Base-by-base conservation (phyloP, 2,797 vertebrate genomes). In the Cuculus canorus region DNA sequence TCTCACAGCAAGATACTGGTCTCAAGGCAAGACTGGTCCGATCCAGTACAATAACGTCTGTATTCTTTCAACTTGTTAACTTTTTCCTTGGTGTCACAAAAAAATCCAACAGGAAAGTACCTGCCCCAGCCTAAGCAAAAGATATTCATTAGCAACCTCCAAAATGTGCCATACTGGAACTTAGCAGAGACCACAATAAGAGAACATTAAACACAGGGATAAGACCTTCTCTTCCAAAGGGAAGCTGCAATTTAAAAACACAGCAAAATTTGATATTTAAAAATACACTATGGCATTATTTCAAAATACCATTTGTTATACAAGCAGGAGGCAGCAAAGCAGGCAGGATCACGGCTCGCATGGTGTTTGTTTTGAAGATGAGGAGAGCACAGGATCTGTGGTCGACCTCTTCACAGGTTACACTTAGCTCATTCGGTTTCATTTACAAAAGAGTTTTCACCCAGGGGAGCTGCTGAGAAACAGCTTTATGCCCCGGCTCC, bases 201-300 rank as follows among this genome's bases (percentile, higher is more conserved):
- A 87, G 82, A 96, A 93, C 1, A 2, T 92, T 88, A 92, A 94
- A 90, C 43, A 72, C 33, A 48, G 63, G 77, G 80, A 92, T 92
- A 90, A 92, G 96, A 77, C 24, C 61, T 88, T 84, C 71, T 73
- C 3, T 1, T 89, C 86, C 83, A 94, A 95, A 89, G 69, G 81
- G 86, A 95, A 95, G 52, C 86, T 90, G 86, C 75, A 93, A 82
- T 96, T 94, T 94, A 79, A 96, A 96, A 92, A 92, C 92, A 94
- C 91, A 93, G 94, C 90, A 96, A 88, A 96, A 95, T 92, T 75
- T 84, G 91, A 95, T 96, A 96, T 94, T 94, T 96, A 81, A 96
- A 96, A 95, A 95, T 87, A 96, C 72, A 82, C 90, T 39, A 39
- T 75, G 92, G 90, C 81, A 83, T 77, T 87, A 89, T 89, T 96